Evolutionary conservation across 2,888 invertebrate species (phyloP).

Genomic region (Frankliniella fusca): DNA sequence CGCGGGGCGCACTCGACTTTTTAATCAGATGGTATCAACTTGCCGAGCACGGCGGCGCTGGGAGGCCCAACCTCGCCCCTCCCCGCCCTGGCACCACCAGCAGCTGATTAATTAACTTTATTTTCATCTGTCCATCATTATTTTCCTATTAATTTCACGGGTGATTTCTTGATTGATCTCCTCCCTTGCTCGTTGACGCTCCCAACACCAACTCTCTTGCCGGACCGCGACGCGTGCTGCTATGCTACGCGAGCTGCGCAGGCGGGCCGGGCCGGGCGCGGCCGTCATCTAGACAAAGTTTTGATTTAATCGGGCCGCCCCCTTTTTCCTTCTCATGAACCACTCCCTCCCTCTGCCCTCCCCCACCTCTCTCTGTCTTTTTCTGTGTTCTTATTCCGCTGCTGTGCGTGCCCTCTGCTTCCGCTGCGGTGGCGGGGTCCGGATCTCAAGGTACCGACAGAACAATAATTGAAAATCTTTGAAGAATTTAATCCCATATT

Average conservation of each 20-base stretch:
- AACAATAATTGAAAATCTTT: slow-evolving; percentile 23
- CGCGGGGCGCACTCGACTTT: neutral
- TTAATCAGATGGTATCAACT: neutral
- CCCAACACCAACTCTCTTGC: too few relatives aligned
- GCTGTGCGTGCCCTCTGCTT: neutral
- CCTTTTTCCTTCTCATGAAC: too few relatives aligned
- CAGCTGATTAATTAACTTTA: neutral
- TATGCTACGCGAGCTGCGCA: neutral
- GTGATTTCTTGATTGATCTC: neutral
- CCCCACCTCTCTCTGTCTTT: neutral
- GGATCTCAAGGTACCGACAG: slow-evolving; percentile 1
- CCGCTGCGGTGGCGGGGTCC: neutral
- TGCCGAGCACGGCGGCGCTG: neutral
- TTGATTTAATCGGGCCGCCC: neutral
- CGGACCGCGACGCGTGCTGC: neutral
- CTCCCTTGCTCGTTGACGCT: too few relatives aligned
- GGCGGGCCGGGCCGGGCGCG: neutral
- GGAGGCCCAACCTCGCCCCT: too few relatives aligned
- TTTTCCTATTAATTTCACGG: neutral
- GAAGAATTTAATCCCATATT: slow-evolving; percentile 8
- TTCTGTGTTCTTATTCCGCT: neutral
- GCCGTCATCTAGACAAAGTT: neutral
- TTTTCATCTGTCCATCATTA: neutral
- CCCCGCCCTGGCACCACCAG: neutral
- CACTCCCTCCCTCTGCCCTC: neutral